Base-by-base conservation (phyloP, 2,888 invertebrate genomes). In the Polyploca ridens region DNA sequence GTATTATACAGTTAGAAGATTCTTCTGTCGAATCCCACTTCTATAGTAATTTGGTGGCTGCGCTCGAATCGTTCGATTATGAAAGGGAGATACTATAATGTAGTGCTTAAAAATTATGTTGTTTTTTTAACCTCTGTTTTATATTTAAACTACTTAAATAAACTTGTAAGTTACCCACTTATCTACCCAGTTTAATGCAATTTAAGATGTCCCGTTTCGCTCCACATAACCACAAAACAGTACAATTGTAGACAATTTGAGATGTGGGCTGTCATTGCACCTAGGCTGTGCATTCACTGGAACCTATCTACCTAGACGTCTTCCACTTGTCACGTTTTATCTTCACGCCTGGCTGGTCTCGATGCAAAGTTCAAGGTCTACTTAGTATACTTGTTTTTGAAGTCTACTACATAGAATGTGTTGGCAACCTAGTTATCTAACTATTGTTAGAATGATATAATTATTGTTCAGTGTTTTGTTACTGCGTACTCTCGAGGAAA, bases 161-260 rank as follows among this genome's bases (percentile, higher is more conserved):
- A 27, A 27, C 27, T 27, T 27, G 1, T 27, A 27, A 27, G 27
- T 27, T 27, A 27, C 5, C 16, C 49, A 49, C 49, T 49, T 49
- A 41, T 13, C 11, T 41, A 33, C 11, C 13, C 33, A 27, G 33
- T 58, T 33, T 33, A 14, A 33, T 2, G 8, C 3, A 38, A 63
- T 13, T 57, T 38, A 44, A 68, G 69, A 71, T 71, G 69, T 69
- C 66, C 61, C 63, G 75, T 75, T 64, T 67, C 73, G 83, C 77
- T 83, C 81, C 71, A 77, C 66, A 78, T 75, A 71, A 41, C 73
- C 62, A 65, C 63, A 66, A 75, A 78, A 79, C 73, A 63, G 76
- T 4, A 64, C 67, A 75, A 77, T 74, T 73, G 73, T 61, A 35
- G 54, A 64, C 71, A 70, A 76, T 77, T 77, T 75, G 61, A 62